These are phyloP conservation scores for Adelognathus sp. DNA, from an alignment of 2,888 invertebrate genomes.

Conservation along the genomic window DNA sequence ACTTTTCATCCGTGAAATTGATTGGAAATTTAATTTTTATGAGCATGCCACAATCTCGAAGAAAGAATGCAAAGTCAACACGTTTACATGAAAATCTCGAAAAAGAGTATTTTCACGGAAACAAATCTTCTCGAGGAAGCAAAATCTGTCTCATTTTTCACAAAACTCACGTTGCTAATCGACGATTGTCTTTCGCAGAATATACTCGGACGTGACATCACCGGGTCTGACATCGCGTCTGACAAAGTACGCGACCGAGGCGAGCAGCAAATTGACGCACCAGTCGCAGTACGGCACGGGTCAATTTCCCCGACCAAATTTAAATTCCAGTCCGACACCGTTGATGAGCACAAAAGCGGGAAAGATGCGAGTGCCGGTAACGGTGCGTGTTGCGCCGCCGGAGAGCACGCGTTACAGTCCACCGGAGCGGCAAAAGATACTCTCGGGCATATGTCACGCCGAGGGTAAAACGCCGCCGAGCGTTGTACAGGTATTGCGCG, in stretches of 20 bases:
- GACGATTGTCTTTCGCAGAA: slow-evolving; percentile 61
- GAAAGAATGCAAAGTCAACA: too few species aligned
- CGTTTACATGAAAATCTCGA: too few species aligned
- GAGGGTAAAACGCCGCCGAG: slow-evolving; percentile 62
- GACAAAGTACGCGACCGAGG: slow-evolving; percentile 77
- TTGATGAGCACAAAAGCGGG: slow-evolving; percentile 70
- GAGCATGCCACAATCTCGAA: too few species aligned
- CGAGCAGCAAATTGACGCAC: slow-evolving; percentile 72
- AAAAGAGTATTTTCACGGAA: too few species aligned
- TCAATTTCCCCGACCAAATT: slow-evolving; percentile 78
- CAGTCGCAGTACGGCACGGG: slow-evolving; percentile 76
- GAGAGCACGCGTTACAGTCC: slow-evolving; percentile 68
- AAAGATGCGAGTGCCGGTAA: slow-evolving; percentile 72
- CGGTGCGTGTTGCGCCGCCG: slow-evolving; percentile 76
- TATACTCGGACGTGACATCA: slow-evolving; percentile 75
- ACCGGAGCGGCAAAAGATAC: slow-evolving; percentile 67
- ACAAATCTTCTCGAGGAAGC: too few species aligned
- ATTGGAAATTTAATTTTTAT: too few species aligned
- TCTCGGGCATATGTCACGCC: slow-evolving; percentile 54
- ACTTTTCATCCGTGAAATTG: too few species aligned
- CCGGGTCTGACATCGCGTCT: slow-evolving; percentile 76
- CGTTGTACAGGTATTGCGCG: slow-evolving; percentile 71
- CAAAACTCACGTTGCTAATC: too few species aligned
- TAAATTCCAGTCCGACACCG: slow-evolving; percentile 74
- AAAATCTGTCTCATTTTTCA: too few species aligned